Conservation (phyloP, 2,113 vertebrate species). For the Mustelus asterias region DNA sequence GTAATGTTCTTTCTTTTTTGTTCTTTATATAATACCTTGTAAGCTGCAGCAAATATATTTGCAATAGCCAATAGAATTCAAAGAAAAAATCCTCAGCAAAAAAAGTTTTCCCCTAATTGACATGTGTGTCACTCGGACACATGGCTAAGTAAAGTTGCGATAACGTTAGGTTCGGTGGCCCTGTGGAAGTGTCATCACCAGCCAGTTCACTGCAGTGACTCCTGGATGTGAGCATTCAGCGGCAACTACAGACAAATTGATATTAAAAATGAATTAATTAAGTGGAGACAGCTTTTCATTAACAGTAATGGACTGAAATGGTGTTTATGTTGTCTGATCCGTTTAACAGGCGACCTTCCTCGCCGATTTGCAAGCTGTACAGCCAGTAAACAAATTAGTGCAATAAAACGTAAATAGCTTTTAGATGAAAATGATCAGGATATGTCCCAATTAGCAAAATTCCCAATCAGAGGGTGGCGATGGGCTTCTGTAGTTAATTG, state of each 20-base stretch:
- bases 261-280: conserved; percentile 34
- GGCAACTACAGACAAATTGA: conserved; percentile 5
- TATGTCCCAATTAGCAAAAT: conserved; percentile 15
- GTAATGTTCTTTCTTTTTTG: no score
- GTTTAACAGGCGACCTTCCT: background rate
- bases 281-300: conserved; percentile 22
- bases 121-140: background rate
- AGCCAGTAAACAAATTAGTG: background rate
- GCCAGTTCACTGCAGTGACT: background rate
- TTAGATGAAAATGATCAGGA: background rate
- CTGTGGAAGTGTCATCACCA: background rate
- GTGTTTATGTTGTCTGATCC: conserved; percentile 27
- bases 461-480: background rate
- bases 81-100: background rate
- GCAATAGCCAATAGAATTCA: no score
- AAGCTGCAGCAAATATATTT: background rate
- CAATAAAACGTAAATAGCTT: background rate
- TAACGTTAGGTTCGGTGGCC: background rate
- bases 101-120: background rate
- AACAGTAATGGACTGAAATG: conserved; percentile 31
- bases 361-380: background rate
- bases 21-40: no score
- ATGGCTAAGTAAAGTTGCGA: background rate
- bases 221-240: background rate
- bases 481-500: background rate